Evolutionary conservation across 2,113 vertebrate species (phyloP).

Genomic region (Azemiops feae): DNA sequence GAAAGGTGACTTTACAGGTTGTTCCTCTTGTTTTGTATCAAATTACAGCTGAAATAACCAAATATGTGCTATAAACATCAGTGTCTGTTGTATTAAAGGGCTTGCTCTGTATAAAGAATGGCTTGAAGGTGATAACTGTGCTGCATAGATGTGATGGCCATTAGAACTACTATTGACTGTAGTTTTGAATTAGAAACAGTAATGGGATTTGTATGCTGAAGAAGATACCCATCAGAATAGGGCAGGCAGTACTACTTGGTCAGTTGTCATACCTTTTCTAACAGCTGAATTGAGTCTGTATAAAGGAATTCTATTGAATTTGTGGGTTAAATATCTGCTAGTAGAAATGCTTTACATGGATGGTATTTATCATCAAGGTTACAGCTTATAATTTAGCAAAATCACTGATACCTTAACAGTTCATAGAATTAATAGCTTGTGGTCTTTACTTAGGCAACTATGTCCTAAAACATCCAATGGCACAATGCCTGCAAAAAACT

Average conservation of each 20-base stretch:
- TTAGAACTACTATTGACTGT: background rate
- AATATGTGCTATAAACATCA: background rate
- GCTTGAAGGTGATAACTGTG: background rate
- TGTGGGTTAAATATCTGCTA: background rate
- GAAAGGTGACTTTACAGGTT: background rate
- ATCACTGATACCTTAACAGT: background rate
- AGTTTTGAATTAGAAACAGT: background rate
- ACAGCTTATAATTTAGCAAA: background rate
- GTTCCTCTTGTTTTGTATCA: background rate
- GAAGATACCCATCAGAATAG: background rate
- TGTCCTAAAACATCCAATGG: background rate
- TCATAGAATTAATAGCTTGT: background rate
- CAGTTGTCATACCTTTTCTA: background rate
- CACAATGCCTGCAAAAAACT: background rate
- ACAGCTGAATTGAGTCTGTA: background rate
- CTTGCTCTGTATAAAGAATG: background rate
- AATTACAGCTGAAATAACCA: background rate
- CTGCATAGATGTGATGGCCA: background rate
- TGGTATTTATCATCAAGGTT: background rate
- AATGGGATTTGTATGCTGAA: background rate
- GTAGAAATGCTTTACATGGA: background rate
- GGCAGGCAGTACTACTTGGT: background rate
- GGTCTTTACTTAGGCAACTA: background rate
- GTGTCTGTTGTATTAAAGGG: background rate
- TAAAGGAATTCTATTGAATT: background rate